These are phyloP conservation scores for Pyrocoelia pectoralis DNA, from an alignment of 2,888 invertebrate species.

Conservation along the genomic window DNA sequence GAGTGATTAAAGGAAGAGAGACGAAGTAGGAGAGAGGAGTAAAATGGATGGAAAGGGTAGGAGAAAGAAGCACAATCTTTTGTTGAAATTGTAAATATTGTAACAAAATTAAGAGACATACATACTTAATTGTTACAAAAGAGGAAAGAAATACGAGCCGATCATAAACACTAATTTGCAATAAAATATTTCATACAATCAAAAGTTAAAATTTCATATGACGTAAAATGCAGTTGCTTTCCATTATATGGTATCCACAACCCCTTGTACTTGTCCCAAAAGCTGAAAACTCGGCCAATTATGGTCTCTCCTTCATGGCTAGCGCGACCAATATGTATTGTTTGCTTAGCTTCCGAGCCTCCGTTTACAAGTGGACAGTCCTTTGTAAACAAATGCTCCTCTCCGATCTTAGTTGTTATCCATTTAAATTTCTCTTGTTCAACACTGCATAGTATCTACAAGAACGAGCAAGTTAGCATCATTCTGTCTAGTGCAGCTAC, in stretches of 20 bases:
- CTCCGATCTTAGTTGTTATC: slow-evolving; percentile 19
- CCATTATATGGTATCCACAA: slow-evolving; percentile 21
- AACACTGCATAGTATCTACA: slow-evolving; percentile 36
- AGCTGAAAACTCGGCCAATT: slow-evolving; percentile 28
- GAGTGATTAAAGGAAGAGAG: no score
- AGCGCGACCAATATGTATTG: slow-evolving; percentile 26
- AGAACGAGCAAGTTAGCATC: not conserved
- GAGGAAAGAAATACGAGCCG: no score
- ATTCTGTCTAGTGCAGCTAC: not conserved
- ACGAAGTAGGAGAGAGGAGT: no score
- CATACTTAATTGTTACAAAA: no score
- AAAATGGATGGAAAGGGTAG: no score
- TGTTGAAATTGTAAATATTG: no score
- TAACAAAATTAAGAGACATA: no score
- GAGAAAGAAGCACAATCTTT: no score
- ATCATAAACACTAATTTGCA: no score
- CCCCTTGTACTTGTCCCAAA: slow-evolving; percentile 18
- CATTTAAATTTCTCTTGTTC: slow-evolving; percentile 23
- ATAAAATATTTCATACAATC: slow-evolving; percentile 13
- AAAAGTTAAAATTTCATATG: slow-evolving; percentile 27
- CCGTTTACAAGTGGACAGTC: slow-evolving; percentile 24
- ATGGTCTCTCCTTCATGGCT: slow-evolving; percentile 18
- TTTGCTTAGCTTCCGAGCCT: slow-evolving; percentile 28
- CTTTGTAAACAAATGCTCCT: slow-evolving; percentile 21
- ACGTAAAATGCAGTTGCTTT: slow-evolving; percentile 7